Evolutionary conservation across 2,113 vertebrate genomes (phyloP).

Genomic region (Geococcyx californianus): DNA sequence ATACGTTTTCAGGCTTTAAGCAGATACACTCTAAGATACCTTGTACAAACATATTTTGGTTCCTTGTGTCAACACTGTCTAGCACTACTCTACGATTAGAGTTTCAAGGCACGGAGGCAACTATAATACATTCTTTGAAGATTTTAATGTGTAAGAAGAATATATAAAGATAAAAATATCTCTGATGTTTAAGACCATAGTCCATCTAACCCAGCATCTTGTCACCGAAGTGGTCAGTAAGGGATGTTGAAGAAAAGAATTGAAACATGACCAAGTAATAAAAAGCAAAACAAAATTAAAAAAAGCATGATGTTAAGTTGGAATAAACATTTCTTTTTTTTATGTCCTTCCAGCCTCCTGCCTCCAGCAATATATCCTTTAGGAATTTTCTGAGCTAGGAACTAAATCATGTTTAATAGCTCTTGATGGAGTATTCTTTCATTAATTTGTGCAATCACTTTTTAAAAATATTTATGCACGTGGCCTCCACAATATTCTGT

Average conservation of each 20-base stretch:
- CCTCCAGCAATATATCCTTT: not conserved
- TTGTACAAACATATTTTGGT: slow-evolving; percentile 12
- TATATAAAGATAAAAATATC: not conserved
- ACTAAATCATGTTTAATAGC: slow-evolving; percentile 5
- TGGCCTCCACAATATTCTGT: not conserved
- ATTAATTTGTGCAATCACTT: slow-evolving; percentile 23
- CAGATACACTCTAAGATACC: not conserved
- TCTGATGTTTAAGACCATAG: not conserved
- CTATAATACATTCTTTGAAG: slow-evolving; percentile 6
- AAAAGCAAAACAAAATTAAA: not conserved
- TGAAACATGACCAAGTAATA: not conserved
- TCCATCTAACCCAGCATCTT: not conserved
- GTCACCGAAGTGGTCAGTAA: not conserved
- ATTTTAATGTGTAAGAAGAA: slow-evolving; percentile 5
- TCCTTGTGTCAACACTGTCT: not conserved
- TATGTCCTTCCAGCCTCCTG: not conserved
- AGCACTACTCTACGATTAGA: not conserved
- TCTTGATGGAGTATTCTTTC: not conserved
- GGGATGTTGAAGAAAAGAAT: not conserved
- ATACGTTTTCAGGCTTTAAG: not conserved
- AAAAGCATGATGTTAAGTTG: not conserved
- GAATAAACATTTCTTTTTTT: not conserved
- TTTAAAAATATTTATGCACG: not conserved
- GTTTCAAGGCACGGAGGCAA: slow-evolving; percentile 8
- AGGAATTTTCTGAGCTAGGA: not conserved